Conservation (phyloP, 2,797 vertebrate genomes). For the Simalia tracyae region DNA sequence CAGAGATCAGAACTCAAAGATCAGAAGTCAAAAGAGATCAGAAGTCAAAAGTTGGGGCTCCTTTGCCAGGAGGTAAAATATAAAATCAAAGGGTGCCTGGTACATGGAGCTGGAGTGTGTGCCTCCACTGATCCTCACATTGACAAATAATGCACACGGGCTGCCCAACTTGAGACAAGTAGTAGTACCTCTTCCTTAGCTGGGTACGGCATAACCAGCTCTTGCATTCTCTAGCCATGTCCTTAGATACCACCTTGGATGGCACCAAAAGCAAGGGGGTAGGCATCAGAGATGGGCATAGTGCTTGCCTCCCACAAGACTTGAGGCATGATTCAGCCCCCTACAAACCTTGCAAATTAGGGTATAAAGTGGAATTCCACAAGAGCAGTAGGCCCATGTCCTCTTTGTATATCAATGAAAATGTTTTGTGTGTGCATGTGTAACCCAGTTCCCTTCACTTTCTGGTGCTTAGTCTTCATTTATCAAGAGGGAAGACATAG, state of each 20-base stretch:
- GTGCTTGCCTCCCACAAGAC: background rate
- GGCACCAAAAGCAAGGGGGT: background rate
- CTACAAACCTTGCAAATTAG: background rate
- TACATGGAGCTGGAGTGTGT: background rate
- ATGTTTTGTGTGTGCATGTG: background rate
- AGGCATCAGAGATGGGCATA: background rate
- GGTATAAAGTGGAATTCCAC: background rate
- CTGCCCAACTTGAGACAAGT: background rate
- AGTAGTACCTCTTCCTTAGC: background rate
- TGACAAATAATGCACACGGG: background rate
- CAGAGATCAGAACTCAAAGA: background rate
- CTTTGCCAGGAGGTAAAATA: background rate
- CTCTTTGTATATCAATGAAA: background rate
- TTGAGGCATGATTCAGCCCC: background rate
- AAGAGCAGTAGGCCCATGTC: background rate
- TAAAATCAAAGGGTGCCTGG: background rate
- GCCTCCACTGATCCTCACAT: background rate
- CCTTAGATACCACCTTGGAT: background rate
- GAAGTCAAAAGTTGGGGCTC: background rate
- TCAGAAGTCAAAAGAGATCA: background rate
- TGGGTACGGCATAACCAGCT: background rate
- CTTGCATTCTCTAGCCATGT: background rate
- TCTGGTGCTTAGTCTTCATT: background rate
- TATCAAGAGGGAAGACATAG: background rate
- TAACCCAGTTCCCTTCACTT: background rate